phyloP scores from a whole-genome alignment of 2,113 vertebrate species.

The Sardina pilchardus region DNA sequence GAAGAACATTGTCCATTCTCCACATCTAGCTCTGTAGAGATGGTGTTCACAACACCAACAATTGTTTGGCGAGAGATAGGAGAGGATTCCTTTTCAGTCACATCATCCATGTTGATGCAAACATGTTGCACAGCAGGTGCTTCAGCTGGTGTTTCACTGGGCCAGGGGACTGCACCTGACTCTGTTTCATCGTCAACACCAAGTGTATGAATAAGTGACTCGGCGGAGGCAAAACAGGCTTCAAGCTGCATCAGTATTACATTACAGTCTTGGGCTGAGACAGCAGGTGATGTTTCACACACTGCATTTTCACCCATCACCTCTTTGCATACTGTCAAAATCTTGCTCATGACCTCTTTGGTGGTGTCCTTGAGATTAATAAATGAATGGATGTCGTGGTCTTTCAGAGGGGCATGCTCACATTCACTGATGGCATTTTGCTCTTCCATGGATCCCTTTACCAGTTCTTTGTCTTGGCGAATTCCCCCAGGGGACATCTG shows the following conservation, averaged over 20 bases:
- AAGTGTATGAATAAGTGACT: background rate
- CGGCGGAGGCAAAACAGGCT: background rate
- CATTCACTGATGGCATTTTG: background rate
- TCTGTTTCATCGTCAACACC: background rate
- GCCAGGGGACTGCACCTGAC: too few species aligned
- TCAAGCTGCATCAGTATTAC: background rate
- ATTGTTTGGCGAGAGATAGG: too few species aligned
- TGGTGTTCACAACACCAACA: too few species aligned
- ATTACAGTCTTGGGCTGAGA: background rate
- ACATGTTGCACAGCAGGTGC: too few species aligned
- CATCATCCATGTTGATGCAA: too few species aligned
- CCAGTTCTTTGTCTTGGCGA: background rate
- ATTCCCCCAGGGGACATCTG: too few species aligned
- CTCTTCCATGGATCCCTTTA: background rate
- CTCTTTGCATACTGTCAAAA: background rate
- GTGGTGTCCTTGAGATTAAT: background rate
- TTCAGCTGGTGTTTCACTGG: too few species aligned
- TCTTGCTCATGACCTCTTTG: background rate
- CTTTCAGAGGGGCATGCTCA: background rate
- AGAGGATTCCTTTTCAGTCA: too few species aligned
- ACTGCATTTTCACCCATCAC: too few species aligned
- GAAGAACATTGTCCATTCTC: too few species aligned
- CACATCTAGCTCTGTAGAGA: too few species aligned
- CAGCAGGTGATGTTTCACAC: background rate
- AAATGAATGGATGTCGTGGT: background rate